Percentiles rank a stretch among this genome's conserved stretches.
Evolutionary conservation across 2,113 vertebrate genomes (phyloP).

Genomic region (Clinocottus analis): DNA sequence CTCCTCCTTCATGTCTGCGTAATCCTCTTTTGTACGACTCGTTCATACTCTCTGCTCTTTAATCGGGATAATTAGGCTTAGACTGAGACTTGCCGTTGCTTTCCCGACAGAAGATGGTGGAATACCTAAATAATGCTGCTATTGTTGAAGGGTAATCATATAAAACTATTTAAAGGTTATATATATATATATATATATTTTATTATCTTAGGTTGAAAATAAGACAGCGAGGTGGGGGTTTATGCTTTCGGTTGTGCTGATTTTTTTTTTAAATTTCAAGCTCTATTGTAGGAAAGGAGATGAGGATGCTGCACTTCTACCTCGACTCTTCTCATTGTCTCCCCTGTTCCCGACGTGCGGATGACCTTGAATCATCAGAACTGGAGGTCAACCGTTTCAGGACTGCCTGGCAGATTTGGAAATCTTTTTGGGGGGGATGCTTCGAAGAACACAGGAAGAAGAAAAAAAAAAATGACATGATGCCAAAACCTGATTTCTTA

Average conservation of each 20-base stretch:
- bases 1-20: conserved; percentile 60
- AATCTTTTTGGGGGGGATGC: neutral
- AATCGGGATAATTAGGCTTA: conserved; percentile 68
- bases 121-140: conserved; percentile 31
- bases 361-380: conserved; percentile 7
- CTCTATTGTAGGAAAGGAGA: conserved; percentile 42
- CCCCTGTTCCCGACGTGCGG: neutral
- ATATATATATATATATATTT: too few species aligned
- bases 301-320: conserved; percentile 18
- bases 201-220: conserved; percentile 39
- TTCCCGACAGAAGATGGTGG: conserved; percentile 25
- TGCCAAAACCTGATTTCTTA: neutral
- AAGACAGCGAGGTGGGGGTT: conserved; percentile 31
- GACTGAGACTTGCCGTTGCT: conserved; percentile 27
- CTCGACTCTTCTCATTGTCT: conserved; percentile 17
- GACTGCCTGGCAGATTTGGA: neutral
- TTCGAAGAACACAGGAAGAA: neutral
- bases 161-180: conserved; percentile 34
- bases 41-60: conserved; percentile 62
- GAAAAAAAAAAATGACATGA: too few species aligned
- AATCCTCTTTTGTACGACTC: conserved; percentile 69
- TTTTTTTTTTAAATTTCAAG: conserved; percentile 29
- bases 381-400: neutral
- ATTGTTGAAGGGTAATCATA: conserved; percentile 26
- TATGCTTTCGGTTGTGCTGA: conserved; percentile 31